Percentiles rank a stretch among this genome's conserved stretches.
Conservation (phyloP, 2,113 vertebrate species). For the Pristiophorus japonicus region DNA sequence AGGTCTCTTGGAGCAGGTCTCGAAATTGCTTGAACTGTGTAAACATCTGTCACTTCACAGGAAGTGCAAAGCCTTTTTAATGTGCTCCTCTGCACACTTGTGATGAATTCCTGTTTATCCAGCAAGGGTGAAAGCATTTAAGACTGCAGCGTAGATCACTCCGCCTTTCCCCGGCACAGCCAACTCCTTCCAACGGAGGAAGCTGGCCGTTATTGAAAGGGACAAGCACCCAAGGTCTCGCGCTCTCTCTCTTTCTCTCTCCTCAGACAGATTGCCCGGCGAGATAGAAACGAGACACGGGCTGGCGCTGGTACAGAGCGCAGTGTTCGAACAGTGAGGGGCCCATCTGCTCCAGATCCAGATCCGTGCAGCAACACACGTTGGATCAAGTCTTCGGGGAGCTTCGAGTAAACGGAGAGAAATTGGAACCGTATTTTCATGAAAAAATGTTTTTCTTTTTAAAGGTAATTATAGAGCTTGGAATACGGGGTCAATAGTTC, state of each 20-base stretch:
- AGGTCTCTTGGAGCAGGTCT: conserved; percentile 14
- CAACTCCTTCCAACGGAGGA: background rate
- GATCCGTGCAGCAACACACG: background rate
- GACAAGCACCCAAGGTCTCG: background rate
- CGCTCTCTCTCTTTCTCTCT: no score
- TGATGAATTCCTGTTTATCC: conserved; percentile 5
- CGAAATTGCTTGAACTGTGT: background rate
- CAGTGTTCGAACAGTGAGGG: background rate
- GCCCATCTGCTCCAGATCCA: conserved; percentile 22
- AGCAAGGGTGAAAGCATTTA: no score
- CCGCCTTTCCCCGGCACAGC: background rate
- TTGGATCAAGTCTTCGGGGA: conserved; percentile 21
- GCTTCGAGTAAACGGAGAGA: conserved; percentile 22
- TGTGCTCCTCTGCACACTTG: background rate
- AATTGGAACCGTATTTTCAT: conserved; percentile 3
- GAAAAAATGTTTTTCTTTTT: conserved; percentile 14
- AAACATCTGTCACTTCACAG: conserved; percentile 6
- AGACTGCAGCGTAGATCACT: background rate
- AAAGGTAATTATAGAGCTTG: conserved; percentile 31
- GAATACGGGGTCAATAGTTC: conserved; percentile 61
- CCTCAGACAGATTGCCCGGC: background rate
- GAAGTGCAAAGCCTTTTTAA: background rate
- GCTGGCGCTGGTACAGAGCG: background rate
- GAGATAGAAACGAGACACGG: background rate
- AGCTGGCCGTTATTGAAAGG: background rate